A percentile compares a stretch with the other conserved stretches of the same genome.
These are phyloP conservation scores for Trigoniulus corallinus DNA, from an alignment of 1,140 invertebrate genomes.

Conservation along the genomic window DNA sequence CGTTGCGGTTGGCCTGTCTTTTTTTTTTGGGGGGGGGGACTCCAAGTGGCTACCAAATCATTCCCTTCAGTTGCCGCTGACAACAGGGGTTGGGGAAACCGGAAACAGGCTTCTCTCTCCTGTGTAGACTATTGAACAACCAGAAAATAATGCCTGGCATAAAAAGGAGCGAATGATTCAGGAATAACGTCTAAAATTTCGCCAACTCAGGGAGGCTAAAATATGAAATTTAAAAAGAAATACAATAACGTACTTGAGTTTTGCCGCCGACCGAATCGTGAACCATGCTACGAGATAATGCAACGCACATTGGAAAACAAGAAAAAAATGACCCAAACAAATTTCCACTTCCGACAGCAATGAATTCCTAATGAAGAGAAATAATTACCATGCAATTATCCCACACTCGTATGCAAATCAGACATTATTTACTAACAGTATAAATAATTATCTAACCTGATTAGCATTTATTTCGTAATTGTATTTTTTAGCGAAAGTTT, in stretches of 20 bases:
- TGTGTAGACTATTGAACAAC: too few relatives aligned
- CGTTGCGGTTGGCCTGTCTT: too few relatives aligned
- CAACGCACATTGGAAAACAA: slow-evolving; percentile 15
- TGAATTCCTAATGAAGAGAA: slow-evolving; percentile 3
- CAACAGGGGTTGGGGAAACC: too few relatives aligned
- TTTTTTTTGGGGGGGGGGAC: too few relatives aligned
- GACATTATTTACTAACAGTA: neutral
- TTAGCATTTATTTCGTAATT: slow-evolving; percentile 37
- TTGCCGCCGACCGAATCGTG: slow-evolving; percentile 14
- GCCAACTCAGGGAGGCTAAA: too few relatives aligned
- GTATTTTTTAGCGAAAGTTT: slow-evolving; percentile 37
- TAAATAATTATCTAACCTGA: slow-evolving; percentile 31
- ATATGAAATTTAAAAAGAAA: neutral
- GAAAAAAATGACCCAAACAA: slow-evolving; percentile 15
- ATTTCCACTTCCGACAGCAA: slow-evolving; percentile 12
- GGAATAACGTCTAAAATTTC: too few relatives aligned
- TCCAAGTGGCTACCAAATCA: too few relatives aligned
- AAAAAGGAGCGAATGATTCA: too few relatives aligned
- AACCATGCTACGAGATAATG: slow-evolving; percentile 15
- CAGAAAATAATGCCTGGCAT: too few relatives aligned
- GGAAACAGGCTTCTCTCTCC: too few relatives aligned
- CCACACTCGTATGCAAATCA: neutral
- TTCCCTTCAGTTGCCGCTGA: too few relatives aligned
- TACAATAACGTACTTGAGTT: slow-evolving; percentile 9
- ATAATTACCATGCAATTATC: neutral